Conservation (phyloP, 2,888 invertebrate species). For the Scaptomyza tumidula region DNA sequence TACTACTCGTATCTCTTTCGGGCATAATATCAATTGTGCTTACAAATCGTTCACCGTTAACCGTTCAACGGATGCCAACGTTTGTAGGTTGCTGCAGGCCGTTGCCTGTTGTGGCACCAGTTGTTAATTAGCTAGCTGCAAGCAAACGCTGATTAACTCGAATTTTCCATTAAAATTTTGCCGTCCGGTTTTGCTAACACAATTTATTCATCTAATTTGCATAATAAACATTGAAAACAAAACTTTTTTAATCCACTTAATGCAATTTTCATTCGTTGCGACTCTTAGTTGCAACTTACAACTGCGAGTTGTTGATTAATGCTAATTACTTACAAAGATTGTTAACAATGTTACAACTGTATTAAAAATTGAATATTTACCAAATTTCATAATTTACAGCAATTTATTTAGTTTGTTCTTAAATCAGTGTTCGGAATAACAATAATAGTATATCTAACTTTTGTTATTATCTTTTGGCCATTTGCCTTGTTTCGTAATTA, state of each 20-base stretch:
- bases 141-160: slow-evolving; percentile 16
- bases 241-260: not conserved
- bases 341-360: no score
- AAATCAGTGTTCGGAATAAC: no score
- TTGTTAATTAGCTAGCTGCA: not conserved
- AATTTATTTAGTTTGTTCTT: no score
- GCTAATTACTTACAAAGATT: no score
- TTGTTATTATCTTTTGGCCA: slow-evolving; percentile 12
- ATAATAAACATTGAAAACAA: not conserved
- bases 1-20: not conserved
- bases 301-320: not conserved
- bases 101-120: slow-evolving; percentile 1
- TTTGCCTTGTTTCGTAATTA: slow-evolving; percentile 27
- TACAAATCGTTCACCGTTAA: not conserved
- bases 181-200: not conserved
- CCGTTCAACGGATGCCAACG: slow-evolving; percentile 33
- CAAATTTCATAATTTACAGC: no score
- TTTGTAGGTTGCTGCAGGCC: slow-evolving; percentile 15
- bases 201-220: not conserved
- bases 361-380: no score
- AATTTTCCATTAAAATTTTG: slow-evolving; percentile 13
- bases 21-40: slow-evolving; percentile 17
- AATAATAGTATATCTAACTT: no score
- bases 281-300: no score
- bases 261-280: not conserved